Evolutionary conservation across 2,797 vertebrate genomes (phyloP).

Genomic region (Morelia viridis): DNA sequence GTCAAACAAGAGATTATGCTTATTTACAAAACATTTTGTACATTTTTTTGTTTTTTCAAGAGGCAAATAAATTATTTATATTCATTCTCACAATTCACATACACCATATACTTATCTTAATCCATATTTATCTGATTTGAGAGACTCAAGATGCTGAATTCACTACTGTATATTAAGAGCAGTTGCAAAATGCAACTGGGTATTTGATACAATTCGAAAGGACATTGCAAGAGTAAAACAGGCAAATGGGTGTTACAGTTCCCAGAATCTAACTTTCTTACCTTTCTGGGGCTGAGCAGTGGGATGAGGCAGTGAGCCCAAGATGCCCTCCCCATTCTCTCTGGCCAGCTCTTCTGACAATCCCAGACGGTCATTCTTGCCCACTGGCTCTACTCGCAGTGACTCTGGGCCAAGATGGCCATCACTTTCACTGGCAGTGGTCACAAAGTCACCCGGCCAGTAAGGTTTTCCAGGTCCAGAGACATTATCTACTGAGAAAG

Average conservation of each 20-base stretch:
- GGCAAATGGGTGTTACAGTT: too few relatives aligned
- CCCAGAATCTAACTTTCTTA: slow-evolving; percentile 46
- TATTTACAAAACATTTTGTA: neutral
- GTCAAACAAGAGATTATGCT: neutral
- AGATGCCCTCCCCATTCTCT: slow-evolving; percentile 71
- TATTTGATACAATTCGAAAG: neutral
- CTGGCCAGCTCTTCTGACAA: slow-evolving; percentile 33
- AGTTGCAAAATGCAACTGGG: neutral
- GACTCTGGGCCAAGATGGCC: slow-evolving; percentile 56
- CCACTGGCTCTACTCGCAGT: slow-evolving; percentile 61
- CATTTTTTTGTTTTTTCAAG: neutral
- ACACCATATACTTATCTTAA: neutral
- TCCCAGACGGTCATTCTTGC: slow-evolving; percentile 45
- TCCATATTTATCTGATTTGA: neutral
- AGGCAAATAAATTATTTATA: neutral
- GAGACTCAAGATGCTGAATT: neutral
- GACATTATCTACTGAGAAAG: slow-evolving; percentile 67
- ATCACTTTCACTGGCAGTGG: slow-evolving; percentile 68
- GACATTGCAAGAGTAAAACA: neutral
- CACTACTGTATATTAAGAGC: neutral
- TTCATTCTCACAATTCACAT: neutral
- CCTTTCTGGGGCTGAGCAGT: slow-evolving; percentile 83
- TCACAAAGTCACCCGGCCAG: slow-evolving; percentile 76
- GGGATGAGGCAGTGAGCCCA: slow-evolving; percentile 77
- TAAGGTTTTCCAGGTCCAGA: slow-evolving; percentile 58